Base-by-base conservation (phyloP, 2,888 invertebrate genomes). In the Leptinotarsa rubiginosa region DNA sequence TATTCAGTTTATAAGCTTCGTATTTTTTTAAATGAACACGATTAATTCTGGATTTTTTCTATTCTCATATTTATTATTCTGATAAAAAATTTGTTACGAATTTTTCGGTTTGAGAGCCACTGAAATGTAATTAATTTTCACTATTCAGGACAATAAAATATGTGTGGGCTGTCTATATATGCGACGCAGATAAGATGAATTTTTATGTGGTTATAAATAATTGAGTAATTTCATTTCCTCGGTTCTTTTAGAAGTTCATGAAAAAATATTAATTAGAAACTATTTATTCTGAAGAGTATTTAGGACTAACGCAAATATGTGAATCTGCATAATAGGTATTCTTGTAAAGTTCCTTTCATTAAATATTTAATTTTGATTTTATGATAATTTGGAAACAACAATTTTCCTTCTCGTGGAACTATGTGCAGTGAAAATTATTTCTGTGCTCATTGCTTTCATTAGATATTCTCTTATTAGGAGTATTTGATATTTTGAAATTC, bases 121-220 rank as follows among this genome's bases (percentile, higher is more conserved):
- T 56, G 56, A 56, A 50, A 50, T 50, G 15, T n/a, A 50, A 22
- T 56, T 4, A 12, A 56, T 15, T 56, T 20, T 4, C 49, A 13
- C 41, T 20, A 65, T 64, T 25, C 64, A 22, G 15, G 50, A 50
- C 56, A 56, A 56, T 56, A 62, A 62, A 62, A n/a, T 62, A 62
- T 62, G 62, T 62, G 62, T 62, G 62, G 62, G 62, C 25, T 31
- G 62, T 41, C 62, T 25, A 13, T 31, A 31, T 62, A 31, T 62
- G 31, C 62, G 25, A 62, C 62, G 62, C 12, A 62, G 62, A 62
- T 62, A 62, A 62, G 41, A 25, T 62, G 56, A 22, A 62, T 41
- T 41, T 62, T n/a, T 62, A 62, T 62, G 62, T 62, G 62, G 41
- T 62, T 62, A n/a, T 41, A 31, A 22, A 41, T 62, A 41, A 62